Evolutionary conservation across 1,140 invertebrate species (phyloP).

Genomic region (Ceratina calcarata): DNA sequence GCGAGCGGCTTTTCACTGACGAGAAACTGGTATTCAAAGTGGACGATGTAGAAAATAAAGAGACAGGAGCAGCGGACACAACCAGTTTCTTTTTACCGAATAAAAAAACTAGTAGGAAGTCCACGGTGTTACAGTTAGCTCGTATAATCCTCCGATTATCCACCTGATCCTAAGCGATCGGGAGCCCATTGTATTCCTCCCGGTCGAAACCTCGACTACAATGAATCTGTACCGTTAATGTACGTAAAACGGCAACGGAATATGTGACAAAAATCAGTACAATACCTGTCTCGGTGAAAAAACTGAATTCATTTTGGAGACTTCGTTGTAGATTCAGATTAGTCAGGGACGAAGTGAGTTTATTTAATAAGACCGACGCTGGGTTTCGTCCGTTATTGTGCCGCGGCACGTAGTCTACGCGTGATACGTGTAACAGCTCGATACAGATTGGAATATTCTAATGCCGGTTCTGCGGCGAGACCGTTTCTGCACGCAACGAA

Average conservation of each 20-base stretch:
- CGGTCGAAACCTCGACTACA: conserved; percentile 38
- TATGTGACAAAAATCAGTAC: conserved; percentile 44
- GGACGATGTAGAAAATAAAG: conserved; percentile 17
- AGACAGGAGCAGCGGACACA: conserved; percentile 8
- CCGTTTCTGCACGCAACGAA: conserved; percentile 44
- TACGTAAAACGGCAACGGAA: conserved; percentile 14
- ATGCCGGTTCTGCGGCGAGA: conserved; percentile 5
- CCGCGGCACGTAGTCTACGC: neutral
- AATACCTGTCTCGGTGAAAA: conserved; percentile 18
- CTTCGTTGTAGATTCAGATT: neutral
- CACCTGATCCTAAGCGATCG: conserved; percentile 64
- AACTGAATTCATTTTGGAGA: neutral
- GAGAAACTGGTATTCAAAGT: conserved; percentile 31
- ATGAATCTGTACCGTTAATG: conserved; percentile 60
- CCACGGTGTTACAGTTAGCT: conserved; percentile 65
- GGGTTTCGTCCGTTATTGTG: too few relatives aligned
- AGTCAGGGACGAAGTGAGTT: too few relatives aligned
- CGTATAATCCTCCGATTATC: conserved; percentile 67
- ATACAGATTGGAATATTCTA: conserved; percentile 48
- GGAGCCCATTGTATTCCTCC: conserved; percentile 51
- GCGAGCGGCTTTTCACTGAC: neutral
- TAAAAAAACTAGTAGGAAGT: conserved; percentile 14
- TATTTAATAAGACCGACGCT: too few relatives aligned
- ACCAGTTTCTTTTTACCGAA: conserved; percentile 25
- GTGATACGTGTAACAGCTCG: conserved; percentile 13